A percentile compares a stretch with the other conserved stretches of the same genome.
Evolutionary conservation across 2,888 invertebrate species (phyloP).

Genomic region (Cecidostiba fungosa): DNA sequence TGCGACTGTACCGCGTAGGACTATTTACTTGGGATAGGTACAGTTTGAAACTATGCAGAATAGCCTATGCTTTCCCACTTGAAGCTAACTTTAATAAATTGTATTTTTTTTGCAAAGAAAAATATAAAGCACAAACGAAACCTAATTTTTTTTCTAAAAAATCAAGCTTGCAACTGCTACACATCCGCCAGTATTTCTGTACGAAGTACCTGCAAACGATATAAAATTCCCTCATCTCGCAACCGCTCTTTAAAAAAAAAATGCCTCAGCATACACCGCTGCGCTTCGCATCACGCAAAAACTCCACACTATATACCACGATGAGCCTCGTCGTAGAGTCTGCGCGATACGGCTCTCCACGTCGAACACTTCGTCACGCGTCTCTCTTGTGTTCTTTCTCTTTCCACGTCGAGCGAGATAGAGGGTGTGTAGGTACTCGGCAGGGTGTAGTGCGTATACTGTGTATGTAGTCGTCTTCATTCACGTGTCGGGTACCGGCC

Average conservation of each 20-base stretch:
- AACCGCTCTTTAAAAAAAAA: background rate
- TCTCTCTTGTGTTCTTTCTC: background rate
- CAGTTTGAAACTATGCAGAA: too few species aligned
- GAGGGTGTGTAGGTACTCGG: slow-evolving; percentile 16
- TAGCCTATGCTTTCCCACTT: too few species aligned
- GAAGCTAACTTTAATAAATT: too few species aligned
- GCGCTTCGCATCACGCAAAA: background rate
- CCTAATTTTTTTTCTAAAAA: too few species aligned
- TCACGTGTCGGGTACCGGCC: background rate
- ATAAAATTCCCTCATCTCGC: background rate
- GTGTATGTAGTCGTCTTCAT: slow-evolving; percentile 22
- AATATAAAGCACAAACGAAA: background rate
- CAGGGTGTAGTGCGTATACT: background rate
- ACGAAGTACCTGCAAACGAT: background rate
- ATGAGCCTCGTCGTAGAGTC: background rate
- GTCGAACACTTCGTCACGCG: slow-evolving; percentile 42
- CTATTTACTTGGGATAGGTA: too few species aligned
- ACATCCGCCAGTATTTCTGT: background rate
- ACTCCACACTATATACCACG: background rate
- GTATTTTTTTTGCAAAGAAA: background rate
- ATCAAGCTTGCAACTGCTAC: background rate
- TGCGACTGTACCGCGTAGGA: too few species aligned
- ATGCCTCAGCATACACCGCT: background rate
- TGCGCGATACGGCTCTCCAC: background rate
- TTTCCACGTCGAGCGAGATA: slow-evolving; percentile 25